Conservation (phyloP, 2,888 invertebrate species). For the Drosophila anomalata region DNA sequence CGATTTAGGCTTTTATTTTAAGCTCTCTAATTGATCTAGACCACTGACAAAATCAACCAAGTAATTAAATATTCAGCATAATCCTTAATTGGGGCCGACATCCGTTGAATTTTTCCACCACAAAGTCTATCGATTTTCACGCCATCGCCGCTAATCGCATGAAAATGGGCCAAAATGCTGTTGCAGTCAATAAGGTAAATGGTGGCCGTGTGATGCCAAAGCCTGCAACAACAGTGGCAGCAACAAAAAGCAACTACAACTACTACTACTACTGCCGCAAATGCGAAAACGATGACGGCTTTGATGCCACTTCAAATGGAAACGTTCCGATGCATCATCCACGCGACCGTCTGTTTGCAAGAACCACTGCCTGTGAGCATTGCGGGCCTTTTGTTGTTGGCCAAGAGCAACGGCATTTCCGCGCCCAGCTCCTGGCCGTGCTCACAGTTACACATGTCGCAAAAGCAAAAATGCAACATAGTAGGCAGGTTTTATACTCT, state of each 20-base stretch:
- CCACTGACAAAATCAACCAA: slow-evolving; percentile 22
- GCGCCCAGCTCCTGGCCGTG: slow-evolving; percentile 20
- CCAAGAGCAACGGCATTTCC: slow-evolving; percentile 43
- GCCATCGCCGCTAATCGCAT: slow-evolving; percentile 46
- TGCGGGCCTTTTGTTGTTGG: slow-evolving; percentile 40
- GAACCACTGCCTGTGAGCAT: slow-evolving; percentile 12
- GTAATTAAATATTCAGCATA: slow-evolving; percentile 28
- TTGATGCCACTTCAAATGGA: slow-evolving; percentile 60
- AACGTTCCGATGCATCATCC: slow-evolving; percentile 57
- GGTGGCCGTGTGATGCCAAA: slow-evolving; percentile 14
- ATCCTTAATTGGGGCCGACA: slow-evolving; percentile 12
- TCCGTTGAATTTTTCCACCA: slow-evolving; percentile 12
- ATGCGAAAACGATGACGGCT: slow-evolving; percentile 41
- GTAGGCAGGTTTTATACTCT: slow-evolving; percentile 4
- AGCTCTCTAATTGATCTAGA: slow-evolving; percentile 9
- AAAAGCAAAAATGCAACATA: slow-evolving; percentile 30
- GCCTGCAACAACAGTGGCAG: slow-evolving; percentile 4
- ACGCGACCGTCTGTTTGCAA: slow-evolving; percentile 33
- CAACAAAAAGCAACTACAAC: slow-evolving; percentile 3
- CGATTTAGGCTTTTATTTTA: slow-evolving; percentile 24
- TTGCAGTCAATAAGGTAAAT: slow-evolving; percentile 36
- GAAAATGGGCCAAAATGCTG: slow-evolving; percentile 46
- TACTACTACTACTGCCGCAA: slow-evolving; percentile 17
- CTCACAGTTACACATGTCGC: slow-evolving; percentile 60
- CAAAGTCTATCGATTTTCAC: slow-evolving; percentile 46